A percentile compares a stretch with the other conserved stretches of the same genome.
Conservation (phyloP, 2,113 vertebrate species). For the Romanogobio albipinnatus region DNA sequence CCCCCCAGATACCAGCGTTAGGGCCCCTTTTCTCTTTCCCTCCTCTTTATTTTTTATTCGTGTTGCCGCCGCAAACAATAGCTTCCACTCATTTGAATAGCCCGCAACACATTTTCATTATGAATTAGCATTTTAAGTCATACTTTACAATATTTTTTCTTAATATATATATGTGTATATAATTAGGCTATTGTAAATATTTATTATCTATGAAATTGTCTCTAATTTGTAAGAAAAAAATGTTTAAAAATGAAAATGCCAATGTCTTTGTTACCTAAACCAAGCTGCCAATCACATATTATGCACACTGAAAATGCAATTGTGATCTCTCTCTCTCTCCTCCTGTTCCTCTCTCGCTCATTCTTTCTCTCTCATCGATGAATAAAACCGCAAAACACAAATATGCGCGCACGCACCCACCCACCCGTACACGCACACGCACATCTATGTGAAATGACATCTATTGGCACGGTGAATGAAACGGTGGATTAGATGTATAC, state of each 20-base stretch:
- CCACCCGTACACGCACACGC: slow-evolving; percentile 11
- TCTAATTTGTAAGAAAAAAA: background rate
- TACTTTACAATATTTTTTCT: background rate
- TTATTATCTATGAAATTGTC: background rate
- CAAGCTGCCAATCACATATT: slow-evolving; percentile 15
- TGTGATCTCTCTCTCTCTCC: slow-evolving; percentile 4
- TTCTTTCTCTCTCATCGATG: background rate
- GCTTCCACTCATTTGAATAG: background rate
- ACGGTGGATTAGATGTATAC: slow-evolving; percentile 77
- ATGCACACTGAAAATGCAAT: background rate
- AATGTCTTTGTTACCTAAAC: background rate
- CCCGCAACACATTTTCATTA: background rate
- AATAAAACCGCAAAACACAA: slow-evolving; percentile 45
- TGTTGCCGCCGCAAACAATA: background rate
- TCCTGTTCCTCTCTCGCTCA: background rate
- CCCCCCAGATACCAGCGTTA: slow-evolving; percentile 36
- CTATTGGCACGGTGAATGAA: slow-evolving; percentile 83
- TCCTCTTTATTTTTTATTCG: background rate
- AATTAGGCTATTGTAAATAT: background rate
- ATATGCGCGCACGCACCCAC: slow-evolving; percentile 36
- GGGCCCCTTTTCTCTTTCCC: slow-evolving; percentile 8
- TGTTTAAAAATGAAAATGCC: background rate
- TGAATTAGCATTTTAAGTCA: background rate
- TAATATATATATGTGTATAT: too few species aligned
- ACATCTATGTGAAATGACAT: slow-evolving; percentile 77